Percentiles rank a stretch among this genome's conserved stretches.
phyloP scores from a whole-genome alignment of 2,888 invertebrate genomes.

The Apeira syringaria region DNA sequence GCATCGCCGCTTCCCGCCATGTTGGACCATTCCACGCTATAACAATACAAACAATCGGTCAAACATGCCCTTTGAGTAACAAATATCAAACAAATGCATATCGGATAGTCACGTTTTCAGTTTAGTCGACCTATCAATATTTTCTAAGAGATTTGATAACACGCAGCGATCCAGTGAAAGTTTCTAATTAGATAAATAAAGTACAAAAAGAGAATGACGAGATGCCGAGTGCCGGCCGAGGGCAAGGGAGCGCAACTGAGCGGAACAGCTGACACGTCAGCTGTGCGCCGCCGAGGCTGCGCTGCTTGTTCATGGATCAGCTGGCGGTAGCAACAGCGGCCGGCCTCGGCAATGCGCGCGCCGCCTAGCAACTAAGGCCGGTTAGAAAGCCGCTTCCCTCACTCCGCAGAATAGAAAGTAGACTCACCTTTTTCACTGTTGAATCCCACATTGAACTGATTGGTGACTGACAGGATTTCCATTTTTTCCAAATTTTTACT shows the following conservation, averaged over 20 bases:
- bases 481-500: constrained; percentile 86
- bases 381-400: constrained; percentile 75
- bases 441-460: constrained; percentile 90
- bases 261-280: constrained; percentile 65
- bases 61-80: constrained; percentile 16
- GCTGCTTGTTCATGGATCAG: background rate
- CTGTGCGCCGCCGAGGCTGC: constrained; percentile 20
- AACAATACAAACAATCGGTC: constrained; percentile 38
- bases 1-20: constrained; percentile 75
- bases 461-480: constrained; percentile 92
- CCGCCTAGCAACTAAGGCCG: constrained; percentile 68
- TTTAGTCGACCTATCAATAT: too few relatives aligned
- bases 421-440: constrained; percentile 89
- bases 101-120: too few relatives aligned
- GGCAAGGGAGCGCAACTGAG: constrained; percentile 52
- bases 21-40: constrained; percentile 76
- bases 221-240: constrained; percentile 38
- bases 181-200: background rate
- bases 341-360: constrained; percentile 55
- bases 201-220: constrained; percentile 19
- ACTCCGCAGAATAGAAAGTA: constrained; percentile 69
- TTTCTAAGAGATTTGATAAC: too few relatives aligned
- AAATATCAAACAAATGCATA: too few relatives aligned
- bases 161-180: background rate
- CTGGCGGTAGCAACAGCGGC: constrained; percentile 15